These are phyloP conservation scores for Acrossocheilus fasciatus DNA, from an alignment of 2,797 vertebrate genomes.

Conservation along the genomic window DNA sequence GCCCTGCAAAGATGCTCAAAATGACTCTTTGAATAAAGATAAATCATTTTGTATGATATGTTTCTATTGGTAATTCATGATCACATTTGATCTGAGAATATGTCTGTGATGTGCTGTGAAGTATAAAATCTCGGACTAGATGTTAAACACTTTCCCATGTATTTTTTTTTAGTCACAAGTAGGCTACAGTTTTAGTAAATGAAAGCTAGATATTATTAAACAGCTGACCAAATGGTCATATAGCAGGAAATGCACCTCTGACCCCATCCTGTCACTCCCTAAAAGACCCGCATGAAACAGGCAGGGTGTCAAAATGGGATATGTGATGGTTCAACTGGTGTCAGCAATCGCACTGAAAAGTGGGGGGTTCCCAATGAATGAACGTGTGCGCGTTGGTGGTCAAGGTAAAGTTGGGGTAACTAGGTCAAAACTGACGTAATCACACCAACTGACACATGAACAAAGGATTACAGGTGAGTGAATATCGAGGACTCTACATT, in stretches of 20 bases:
- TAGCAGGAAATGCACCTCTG: constrained; percentile 71
- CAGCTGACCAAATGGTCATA: constrained; percentile 64
- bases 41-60: not conserved
- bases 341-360: constrained; percentile 62
- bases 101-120: constrained; percentile 7
- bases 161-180: not conserved
- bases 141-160: not conserved
- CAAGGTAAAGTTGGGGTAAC: constrained; percentile 46
- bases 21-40: not conserved
- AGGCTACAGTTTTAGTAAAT: not conserved
- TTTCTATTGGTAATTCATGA: not conserved
- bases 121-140: not conserved
- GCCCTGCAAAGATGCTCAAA: constrained; percentile 26
- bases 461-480: constrained; percentile 5
- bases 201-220: constrained; percentile 41
- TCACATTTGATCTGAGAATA: not conserved
- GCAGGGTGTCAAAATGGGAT: constrained; percentile 62
- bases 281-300: constrained; percentile 71
- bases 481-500: not conserved
- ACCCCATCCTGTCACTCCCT: constrained; percentile 62
- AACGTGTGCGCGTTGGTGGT: constrained; percentile 60
- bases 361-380: constrained; percentile 50
- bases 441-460: not conserved
- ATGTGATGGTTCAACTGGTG: constrained; percentile 58
- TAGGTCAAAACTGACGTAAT: constrained; percentile 26